Conservation (phyloP, 2,888 invertebrate genomes). For the Steinernema carpocapsae region DNA sequence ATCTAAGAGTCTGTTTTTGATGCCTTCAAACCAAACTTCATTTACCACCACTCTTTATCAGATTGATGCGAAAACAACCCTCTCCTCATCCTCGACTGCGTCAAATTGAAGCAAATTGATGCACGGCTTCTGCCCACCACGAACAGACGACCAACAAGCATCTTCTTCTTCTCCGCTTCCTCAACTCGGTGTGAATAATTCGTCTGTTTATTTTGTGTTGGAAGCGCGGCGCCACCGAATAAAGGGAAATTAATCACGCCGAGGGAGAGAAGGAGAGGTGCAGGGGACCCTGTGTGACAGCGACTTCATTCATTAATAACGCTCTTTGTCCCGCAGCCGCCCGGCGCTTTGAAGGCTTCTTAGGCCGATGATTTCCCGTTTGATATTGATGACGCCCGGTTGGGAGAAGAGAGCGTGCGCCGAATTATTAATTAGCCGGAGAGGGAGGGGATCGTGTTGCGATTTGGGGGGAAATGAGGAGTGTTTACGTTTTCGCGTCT, state of each 20-base stretch:
- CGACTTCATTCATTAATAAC: slow-evolving; percentile 34
- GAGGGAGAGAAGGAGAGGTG: not conserved
- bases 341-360: slow-evolving; percentile 1
- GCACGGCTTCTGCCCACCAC: no score
- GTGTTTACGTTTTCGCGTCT: not conserved
- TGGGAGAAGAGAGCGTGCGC: not conserved
- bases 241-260: slow-evolving; percentile 32
- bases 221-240: slow-evolving; percentile 33
- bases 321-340: slow-evolving; percentile 29
- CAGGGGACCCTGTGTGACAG: slow-evolving; percentile 26
- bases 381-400: slow-evolving; percentile 9
- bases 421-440: slow-evolving; percentile 10
- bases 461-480: not conserved
- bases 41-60: no score
- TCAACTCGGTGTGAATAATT: slow-evolving; percentile 22
- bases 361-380: slow-evolving; percentile 17
- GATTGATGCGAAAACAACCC: no score
- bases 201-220: slow-evolving; percentile 29
- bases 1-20: no score
- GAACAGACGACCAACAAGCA: no score
- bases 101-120: no score
- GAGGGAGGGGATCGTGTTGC: not conserved
- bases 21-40: no score
- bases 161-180: no score
- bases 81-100: no score